phyloP scores from a whole-genome alignment of 2,888 invertebrate genomes.

The Acanthococcus lagerstroemiae region DNA sequence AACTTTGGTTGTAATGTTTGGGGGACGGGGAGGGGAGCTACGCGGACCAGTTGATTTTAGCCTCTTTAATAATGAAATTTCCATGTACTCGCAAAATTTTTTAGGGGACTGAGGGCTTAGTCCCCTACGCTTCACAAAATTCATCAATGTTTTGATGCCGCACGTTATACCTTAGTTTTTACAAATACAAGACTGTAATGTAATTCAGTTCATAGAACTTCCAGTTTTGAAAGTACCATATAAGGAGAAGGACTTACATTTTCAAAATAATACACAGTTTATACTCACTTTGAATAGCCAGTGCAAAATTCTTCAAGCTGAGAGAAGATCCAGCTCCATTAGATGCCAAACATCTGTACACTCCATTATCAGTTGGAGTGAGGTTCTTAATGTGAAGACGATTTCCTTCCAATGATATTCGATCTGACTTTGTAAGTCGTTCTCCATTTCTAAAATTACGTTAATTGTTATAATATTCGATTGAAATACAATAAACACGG shows the following conservation, averaged over 20 bases:
- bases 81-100: no score
- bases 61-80: neutral
- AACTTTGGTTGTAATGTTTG: no score
- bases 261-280: neutral
- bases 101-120: no score
- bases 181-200: no score
- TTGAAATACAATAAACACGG: no score
- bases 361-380: conserved; percentile 48
- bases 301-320: conserved; percentile 47
- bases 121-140: no score
- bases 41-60: no score
- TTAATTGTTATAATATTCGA: neutral
- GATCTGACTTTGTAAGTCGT: conserved; percentile 45
- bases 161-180: no score
- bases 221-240: no score
- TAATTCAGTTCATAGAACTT: no score
- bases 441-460: conserved; percentile 49
- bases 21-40: no score
- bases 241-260: neutral
- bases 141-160: no score
- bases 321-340: conserved; percentile 46
- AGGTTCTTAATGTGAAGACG: conserved; percentile 50
- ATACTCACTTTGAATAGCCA: conserved; percentile 47
- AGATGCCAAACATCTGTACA: conserved; percentile 46
- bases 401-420: conserved; percentile 52